These are phyloP conservation scores for Ceratoteleas bidentatus DNA, from an alignment of 1,140 invertebrate species.

Conservation along the genomic window DNA sequence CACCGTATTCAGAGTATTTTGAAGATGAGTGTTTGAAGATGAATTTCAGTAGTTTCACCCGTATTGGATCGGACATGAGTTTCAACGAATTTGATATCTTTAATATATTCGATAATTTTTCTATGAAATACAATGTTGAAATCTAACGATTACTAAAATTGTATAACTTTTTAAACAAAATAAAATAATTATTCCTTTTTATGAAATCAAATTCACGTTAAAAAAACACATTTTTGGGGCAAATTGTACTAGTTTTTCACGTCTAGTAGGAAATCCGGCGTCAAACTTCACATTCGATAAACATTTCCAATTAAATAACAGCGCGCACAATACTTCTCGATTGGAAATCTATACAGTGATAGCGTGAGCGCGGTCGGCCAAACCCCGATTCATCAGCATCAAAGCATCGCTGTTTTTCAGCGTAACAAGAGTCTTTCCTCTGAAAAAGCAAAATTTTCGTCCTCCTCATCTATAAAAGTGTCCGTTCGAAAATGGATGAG, in stretches of 20 bases:
- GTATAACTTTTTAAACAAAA: too few species aligned
- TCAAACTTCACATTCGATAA: conserved; percentile 4
- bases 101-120: not conserved
- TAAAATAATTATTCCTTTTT: too few species aligned
- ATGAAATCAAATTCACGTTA: too few species aligned
- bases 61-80: too few species aligned
- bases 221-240: not conserved
- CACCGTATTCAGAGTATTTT: too few species aligned
- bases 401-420: conserved; percentile 42
- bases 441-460: conserved; percentile 52
- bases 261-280: conserved; percentile 6
- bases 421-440: conserved; percentile 33
- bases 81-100: not conserved
- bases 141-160: too few species aligned
- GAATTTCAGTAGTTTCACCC: too few species aligned
- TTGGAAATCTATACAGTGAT: conserved; percentile 16
- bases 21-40: too few species aligned
- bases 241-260: not conserved
- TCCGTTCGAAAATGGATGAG: conserved; percentile 54
- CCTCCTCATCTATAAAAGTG: conserved; percentile 56
- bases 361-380: not conserved
- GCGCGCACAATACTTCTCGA: conserved; percentile 11
- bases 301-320: conserved; percentile 37
- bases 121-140: not conserved
- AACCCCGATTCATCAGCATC: conserved; percentile 45